Percentiles rank a stretch among this genome's conserved stretches.
phyloP scores from a whole-genome alignment of 2,797 vertebrate genomes.

The Aphelocoma californica region DNA sequence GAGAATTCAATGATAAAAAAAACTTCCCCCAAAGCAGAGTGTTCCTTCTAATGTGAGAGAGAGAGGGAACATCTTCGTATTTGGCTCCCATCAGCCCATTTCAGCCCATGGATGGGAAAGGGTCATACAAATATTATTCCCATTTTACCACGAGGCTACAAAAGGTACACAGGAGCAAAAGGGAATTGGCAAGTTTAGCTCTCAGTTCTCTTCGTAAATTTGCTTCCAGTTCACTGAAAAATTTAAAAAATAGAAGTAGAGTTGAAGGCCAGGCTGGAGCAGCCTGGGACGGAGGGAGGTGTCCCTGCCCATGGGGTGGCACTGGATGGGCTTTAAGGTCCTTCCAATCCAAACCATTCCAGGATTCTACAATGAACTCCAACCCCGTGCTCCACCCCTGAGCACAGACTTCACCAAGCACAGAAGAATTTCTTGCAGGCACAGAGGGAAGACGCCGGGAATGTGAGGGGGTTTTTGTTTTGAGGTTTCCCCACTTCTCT shows the following conservation, averaged over 20 bases:
- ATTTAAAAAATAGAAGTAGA: not conserved
- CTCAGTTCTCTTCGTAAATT: not conserved
- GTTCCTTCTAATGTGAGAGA: not conserved
- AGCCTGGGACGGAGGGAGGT: not conserved
- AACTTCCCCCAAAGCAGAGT: not conserved
- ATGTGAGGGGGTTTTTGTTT: not conserved
- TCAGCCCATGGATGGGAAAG: not conserved
- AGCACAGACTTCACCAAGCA: not conserved
- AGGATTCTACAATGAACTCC: not conserved
- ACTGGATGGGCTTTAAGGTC: rapidly evolving
- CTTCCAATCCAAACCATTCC: not conserved
- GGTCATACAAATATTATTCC: not conserved
- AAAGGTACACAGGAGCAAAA: not conserved
- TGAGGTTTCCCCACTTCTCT: not conserved
- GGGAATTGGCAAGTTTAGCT: not conserved
- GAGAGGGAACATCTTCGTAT: not conserved
- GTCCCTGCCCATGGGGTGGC: not conserved
- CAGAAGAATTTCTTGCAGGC: not conserved
- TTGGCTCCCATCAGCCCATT: not conserved
- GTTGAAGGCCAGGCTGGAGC: not conserved
- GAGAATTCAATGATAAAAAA: not conserved
- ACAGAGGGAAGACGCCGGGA: not conserved
- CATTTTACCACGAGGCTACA: not conserved
- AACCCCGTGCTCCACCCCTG: not conserved
- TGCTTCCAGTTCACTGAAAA: not conserved